Conservation (phyloP, 1,140 invertebrate species). For the Sycophaga agraensis region DNA sequence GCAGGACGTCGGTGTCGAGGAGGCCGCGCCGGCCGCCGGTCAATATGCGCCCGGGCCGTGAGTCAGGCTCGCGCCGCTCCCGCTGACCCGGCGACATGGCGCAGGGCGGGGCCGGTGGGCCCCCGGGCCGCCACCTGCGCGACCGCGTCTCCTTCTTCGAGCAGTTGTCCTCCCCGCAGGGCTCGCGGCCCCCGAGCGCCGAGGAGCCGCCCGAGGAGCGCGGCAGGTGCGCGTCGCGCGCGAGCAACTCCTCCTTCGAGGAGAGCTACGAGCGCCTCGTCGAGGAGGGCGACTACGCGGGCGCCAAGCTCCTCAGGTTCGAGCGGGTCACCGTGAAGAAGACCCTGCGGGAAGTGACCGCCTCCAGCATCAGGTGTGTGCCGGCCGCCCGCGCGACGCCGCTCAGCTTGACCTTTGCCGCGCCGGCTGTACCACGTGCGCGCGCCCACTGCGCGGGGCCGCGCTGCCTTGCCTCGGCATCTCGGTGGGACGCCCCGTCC, state of each 20-base stretch:
- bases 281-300: conserved; percentile 67
- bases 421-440: neutral
- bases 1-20: too few relatives aligned
- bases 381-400: neutral
- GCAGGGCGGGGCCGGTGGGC: conserved; percentile 30
- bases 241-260: conserved; percentile 57
- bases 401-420: neutral
- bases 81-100: too few relatives aligned
- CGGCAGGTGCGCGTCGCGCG: conserved; percentile 33
- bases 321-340: conserved; percentile 67
- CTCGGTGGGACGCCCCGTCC: neutral
- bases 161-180: conserved; percentile 63
- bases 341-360: conserved; percentile 53
- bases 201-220: conserved; percentile 40
- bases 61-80: too few relatives aligned
- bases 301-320: conserved; percentile 66
- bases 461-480: too few relatives aligned
- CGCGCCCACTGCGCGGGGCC: too few relatives aligned
- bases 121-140: conserved; percentile 60
- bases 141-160: conserved; percentile 77
- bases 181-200: conserved; percentile 41
- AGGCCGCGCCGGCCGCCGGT: too few relatives aligned
- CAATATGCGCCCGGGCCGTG: neutral
- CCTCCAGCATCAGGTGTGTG: neutral
- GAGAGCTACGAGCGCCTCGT: conserved; percentile 62